Evolutionary conservation across 2,113 vertebrate species (phyloP).

Genomic region (Sinocyclocheilus grahami): DNA sequence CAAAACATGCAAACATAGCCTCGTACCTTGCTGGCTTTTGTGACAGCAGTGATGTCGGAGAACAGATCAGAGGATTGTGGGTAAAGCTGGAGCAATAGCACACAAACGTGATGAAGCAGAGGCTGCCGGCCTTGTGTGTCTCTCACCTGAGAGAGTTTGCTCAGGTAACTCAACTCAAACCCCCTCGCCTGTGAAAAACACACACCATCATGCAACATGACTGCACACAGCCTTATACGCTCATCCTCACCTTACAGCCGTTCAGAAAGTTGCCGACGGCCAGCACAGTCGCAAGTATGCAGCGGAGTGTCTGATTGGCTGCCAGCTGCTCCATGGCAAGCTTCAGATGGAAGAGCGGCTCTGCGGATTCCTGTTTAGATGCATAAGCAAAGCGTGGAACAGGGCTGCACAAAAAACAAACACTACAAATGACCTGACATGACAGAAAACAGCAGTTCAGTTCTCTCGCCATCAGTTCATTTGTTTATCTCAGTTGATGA

Average conservation of each 20-base stretch:
- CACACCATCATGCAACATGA: not conserved
- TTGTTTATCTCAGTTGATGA: too few relatives aligned
- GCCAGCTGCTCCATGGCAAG: conserved; percentile 78
- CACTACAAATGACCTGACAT: not conserved
- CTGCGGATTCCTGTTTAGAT: conserved; percentile 74
- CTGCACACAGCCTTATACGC: not conserved
- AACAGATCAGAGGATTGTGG: conserved; percentile 77
- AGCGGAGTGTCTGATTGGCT: conserved; percentile 74
- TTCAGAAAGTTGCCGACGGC: conserved; percentile 58
- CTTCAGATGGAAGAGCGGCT: conserved; percentile 80
- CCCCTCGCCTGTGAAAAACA: conserved; percentile 70
- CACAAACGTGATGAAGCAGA: conserved; percentile 75
- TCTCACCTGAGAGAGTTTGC: conserved; percentile 77
- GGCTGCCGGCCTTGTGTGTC: conserved; percentile 77
- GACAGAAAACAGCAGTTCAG: too few relatives aligned
- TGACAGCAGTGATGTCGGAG: conserved; percentile 75
- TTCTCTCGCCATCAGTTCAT: too few relatives aligned
- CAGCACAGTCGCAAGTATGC: conserved; percentile 76
- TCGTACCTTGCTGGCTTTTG: conserved; percentile 75
- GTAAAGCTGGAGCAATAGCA: conserved; percentile 74
- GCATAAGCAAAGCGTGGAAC: conserved; percentile 33
- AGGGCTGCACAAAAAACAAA: not conserved
- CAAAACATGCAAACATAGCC: conserved; percentile 14
- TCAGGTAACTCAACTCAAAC: conserved; percentile 81
- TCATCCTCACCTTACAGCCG: conserved; percentile 67